These are phyloP conservation scores for Aplochiton taeniatus DNA, from an alignment of 2,797 vertebrate genomes.

Conservation along the genomic window DNA sequence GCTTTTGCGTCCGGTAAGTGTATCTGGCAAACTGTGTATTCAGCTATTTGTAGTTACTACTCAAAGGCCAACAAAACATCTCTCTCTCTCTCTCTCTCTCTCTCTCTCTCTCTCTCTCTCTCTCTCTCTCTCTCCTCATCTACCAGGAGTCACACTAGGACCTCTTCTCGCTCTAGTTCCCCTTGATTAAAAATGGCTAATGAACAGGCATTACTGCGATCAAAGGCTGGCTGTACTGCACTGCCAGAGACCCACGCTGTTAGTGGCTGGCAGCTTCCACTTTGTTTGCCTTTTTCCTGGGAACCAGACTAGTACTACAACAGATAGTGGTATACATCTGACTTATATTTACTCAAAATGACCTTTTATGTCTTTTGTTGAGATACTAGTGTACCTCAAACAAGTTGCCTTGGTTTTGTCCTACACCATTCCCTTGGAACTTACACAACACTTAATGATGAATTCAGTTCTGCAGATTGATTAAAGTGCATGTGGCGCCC, in stretches of 20 bases:
- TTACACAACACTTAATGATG: background rate
- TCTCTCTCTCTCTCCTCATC: too few species aligned
- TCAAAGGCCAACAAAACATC: too few species aligned
- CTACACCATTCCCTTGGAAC: background rate
- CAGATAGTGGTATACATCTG: too few species aligned
- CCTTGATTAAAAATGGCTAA: background rate
- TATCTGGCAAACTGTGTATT: slow-evolving; percentile 19
- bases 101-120: too few species aligned
- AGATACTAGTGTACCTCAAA: too few species aligned
- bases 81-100: too few species aligned
- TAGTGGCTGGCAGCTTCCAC: background rate
- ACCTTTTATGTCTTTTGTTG: too few species aligned
- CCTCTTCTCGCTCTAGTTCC: background rate
- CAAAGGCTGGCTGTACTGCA: background rate
- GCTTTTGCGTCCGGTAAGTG: background rate
- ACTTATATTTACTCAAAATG: too few species aligned
- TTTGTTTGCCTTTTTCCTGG: too few species aligned
- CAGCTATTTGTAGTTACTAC: too few species aligned
- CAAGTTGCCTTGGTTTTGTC: background rate
- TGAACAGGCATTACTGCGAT: background rate
- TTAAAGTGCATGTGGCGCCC: slow-evolving; percentile 45
- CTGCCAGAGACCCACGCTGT: background rate
- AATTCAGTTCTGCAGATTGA: slow-evolving; percentile 18
- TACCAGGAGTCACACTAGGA: too few species aligned
- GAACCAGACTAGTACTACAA: too few species aligned